Evolutionary conservation across 2,888 invertebrate genomes (phyloP), one percentile per base, ranked within the genome.

Genomic region (Tiphia femorata): DNA sequence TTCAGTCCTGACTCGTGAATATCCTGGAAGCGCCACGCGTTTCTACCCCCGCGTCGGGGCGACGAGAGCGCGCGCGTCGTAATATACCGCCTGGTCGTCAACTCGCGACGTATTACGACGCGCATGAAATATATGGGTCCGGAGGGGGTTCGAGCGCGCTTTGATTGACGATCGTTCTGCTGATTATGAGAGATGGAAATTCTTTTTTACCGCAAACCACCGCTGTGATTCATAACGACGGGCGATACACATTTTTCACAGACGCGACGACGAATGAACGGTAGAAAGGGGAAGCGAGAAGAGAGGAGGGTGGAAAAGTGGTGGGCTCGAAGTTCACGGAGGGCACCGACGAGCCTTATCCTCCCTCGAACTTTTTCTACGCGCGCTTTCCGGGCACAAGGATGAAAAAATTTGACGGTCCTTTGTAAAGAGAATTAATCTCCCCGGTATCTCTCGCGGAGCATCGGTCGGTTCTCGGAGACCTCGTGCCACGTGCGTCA

Each of bases 31-130:
- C 14, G 0, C 1, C 12, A 23, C 12, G n/a, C n/a, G n/a, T n/a
- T n/a, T n/a, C n/a, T 14, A 8, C 16, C 38, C 38, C 19, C 10
- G 19, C n/a, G n/a, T n/a, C n/a, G n/a, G n/a, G n/a, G n/a, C n/a
- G n/a, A n/a, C n/a, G n/a, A n/a, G n/a, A n/a, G n/a, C n/a, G n/a
- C n/a, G n/a, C 19, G 33, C 33, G 17, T 27, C 20, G 25, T 46
- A 46, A 33, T 46, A 20, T 33, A 46, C 30, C 38, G 21, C 12
- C 2, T 19, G 49, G 29, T 58, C 51, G 47, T 54, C 54, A 40
- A 58, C 46, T 52, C 17, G 12, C 49, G 56, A 55, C 52, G 49
- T 58, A 55, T 55, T 55, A 55, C 41, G 42, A 29, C 46, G n/a
- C 48, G 48, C 49, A 56, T 44, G 51, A 51, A 29, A 38, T 41